These are phyloP conservation scores for Drosophila pallidifrons DNA, from an alignment of 1,140 invertebrate species.

Conservation along the genomic window DNA sequence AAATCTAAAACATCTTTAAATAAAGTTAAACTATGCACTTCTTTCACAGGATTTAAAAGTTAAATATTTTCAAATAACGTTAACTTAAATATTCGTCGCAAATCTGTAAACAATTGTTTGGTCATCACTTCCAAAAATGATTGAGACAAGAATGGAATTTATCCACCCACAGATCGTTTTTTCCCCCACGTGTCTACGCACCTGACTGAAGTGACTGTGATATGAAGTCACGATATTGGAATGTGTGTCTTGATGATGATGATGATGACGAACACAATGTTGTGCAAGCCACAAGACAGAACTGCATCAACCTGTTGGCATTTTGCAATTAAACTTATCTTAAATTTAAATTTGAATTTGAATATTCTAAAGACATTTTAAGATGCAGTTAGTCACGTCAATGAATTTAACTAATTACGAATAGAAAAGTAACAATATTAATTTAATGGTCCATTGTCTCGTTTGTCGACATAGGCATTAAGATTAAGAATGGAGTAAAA, in stretches of 20 bases:
- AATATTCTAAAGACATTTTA: neutral
- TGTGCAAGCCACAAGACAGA: conserved; percentile 27
- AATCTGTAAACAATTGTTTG: too few relatives aligned
- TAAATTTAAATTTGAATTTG: neutral
- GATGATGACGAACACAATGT: conserved; percentile 49
- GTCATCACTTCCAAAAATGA: too few relatives aligned
- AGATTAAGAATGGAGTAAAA: conserved; percentile 18
- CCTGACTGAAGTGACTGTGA: conserved; percentile 33
- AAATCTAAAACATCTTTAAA: too few relatives aligned
- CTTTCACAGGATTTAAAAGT: too few relatives aligned
- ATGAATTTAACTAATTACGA: conserved; percentile 13
- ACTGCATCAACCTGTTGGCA: conserved; percentile 45
- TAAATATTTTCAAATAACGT: too few relatives aligned
- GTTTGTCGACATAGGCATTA: conserved; percentile 51
- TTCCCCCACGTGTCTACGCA: conserved; percentile 2
- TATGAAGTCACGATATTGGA: conserved; percentile 81
- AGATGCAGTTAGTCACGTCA: conserved; percentile 19
- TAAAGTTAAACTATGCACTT: too few relatives aligned
- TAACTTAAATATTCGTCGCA: too few relatives aligned
- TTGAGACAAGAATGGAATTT: too few relatives aligned
- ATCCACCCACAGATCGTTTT: neutral
- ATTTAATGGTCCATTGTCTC: conserved; percentile 43
- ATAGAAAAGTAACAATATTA: conserved; percentile 14
- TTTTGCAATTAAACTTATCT: conserved; percentile 49
- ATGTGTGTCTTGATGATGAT: conserved; percentile 65